Evolutionary conservation across 2,888 invertebrate species (phyloP).

Genomic region (Scrobipalpa costella): DNA sequence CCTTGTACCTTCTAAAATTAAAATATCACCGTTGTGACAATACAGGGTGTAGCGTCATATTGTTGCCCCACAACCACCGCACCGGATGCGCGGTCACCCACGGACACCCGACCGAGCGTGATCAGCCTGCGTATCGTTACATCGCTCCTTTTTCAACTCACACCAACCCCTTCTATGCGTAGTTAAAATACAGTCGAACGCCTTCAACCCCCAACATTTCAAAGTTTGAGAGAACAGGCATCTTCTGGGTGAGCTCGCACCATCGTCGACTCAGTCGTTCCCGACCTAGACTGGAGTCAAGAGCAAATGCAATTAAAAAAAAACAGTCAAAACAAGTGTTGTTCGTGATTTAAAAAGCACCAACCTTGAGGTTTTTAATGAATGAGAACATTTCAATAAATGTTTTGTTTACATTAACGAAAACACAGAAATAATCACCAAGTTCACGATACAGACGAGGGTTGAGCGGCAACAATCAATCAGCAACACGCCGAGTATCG

Average conservation of each 20-base stretch:
- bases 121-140: conserved; percentile 41
- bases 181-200: neutral
- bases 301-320: too few species aligned
- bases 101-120: conserved; percentile 59
- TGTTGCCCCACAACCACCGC: conserved; percentile 35
- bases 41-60: conserved; percentile 29
- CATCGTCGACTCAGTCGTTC: too few species aligned
- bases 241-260: too few species aligned
- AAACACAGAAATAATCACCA: conserved; percentile 28
- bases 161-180: conserved; percentile 12
- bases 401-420: neutral
- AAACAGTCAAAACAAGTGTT: too few species aligned
- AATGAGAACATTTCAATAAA: neutral
- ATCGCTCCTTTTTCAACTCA: conserved; percentile 48
- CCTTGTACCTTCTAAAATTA: neutral
- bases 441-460: conserved; percentile 40
- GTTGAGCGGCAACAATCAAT: conserved; percentile 59
- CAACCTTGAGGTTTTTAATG: too few species aligned
- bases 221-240: too few species aligned
- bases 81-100: conserved; percentile 61
- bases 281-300: too few species aligned
- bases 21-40: neutral
- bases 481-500: conserved; percentile 54
- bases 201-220: neutral
- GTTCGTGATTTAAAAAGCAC: too few species aligned